Conservation (phyloP, 1,140 invertebrate genomes). For the Drosophila rhopaloa region DNA sequence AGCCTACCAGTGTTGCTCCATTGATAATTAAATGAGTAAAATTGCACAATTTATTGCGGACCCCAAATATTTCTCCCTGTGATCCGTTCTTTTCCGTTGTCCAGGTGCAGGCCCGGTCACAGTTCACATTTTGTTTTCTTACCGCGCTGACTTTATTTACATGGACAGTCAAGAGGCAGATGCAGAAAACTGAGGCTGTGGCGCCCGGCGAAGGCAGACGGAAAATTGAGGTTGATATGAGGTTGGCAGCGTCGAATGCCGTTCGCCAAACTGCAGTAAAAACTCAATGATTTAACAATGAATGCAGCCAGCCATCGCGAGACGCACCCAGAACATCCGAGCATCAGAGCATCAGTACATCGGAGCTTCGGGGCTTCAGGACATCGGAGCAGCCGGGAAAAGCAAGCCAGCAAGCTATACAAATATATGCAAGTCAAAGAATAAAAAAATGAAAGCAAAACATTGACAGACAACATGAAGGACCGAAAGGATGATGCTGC, state of each 20-base stretch:
- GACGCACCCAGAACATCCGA: slow-evolving; percentile 32
- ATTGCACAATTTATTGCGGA: background rate
- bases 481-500: slow-evolving; percentile 38
- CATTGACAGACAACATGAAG: slow-evolving; percentile 77
- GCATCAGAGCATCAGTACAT: slow-evolving; percentile 8
- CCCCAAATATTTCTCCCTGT: slow-evolving; percentile 3
- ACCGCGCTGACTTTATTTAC: slow-evolving; percentile 74
- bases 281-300: slow-evolving; percentile 83
- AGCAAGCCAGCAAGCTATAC: slow-evolving; percentile 54
- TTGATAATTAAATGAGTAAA: background rate
- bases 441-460: slow-evolving; percentile 76
- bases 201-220: slow-evolving; percentile 20
- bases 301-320: slow-evolving; percentile 62
- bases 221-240: slow-evolving; percentile 76
- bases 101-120: slow-evolving; percentile 28
- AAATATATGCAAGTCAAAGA: slow-evolving; percentile 64
- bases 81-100: slow-evolving; percentile 1
- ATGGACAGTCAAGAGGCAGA: slow-evolving; percentile 50
- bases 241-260: slow-evolving; percentile 48
- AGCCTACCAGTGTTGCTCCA: background rate
- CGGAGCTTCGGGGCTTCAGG: slow-evolving; percentile 38
- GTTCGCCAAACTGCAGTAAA: slow-evolving; percentile 79
- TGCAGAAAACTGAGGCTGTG: slow-evolving; percentile 27
- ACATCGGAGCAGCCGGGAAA: slow-evolving; percentile 14
- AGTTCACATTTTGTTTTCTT: slow-evolving; percentile 78